A percentile compares a stretch with the other conserved stretches of the same genome.
Evolutionary conservation across 1,140 invertebrate species (phyloP).

Genomic region (Zaprionus lachaisei): DNA sequence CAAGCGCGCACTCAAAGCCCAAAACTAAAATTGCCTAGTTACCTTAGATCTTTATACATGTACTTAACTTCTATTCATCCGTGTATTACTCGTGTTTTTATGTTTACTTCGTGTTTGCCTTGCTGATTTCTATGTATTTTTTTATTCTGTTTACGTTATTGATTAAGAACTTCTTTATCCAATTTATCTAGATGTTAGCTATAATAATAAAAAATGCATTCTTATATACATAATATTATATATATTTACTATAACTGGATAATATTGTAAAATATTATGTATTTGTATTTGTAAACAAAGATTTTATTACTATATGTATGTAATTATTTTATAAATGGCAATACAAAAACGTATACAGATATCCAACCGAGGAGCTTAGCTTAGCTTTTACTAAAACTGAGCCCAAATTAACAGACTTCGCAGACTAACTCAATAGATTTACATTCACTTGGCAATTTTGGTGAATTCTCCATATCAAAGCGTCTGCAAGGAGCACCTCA

Average conservation of each 20-base stretch:
- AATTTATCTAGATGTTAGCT: conserved; percentile 69
- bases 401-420: conserved; percentile 25
- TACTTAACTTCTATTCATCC: conserved; percentile 14
- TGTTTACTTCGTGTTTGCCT: conserved; percentile 12
- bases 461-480: conserved; percentile 16
- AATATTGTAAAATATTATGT: conserved; percentile 77
- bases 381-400: conserved; percentile 20
- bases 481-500: conserved; percentile 1
- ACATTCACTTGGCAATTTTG: conserved; percentile 33
- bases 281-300: conserved; percentile 72
- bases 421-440: conserved; percentile 36
- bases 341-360: conserved; percentile 34
- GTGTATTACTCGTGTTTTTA: conserved; percentile 10
- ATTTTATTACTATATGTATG: conserved; percentile 69
- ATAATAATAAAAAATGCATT: conserved; percentile 27
- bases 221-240: conserved; percentile 28
- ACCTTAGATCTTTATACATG: conserved; percentile 37
- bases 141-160: conserved; percentile 61
- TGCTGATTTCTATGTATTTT: conserved; percentile 45
- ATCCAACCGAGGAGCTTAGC: conserved; percentile 9
- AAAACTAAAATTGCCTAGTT: conserved; percentile 53
- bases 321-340: conserved; percentile 50
- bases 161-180: conserved; percentile 62
- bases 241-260: conserved; percentile 31
- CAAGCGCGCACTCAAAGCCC: conserved; percentile 54